These are phyloP conservation scores for Atta cephalotes DNA, from an alignment of 1,140 invertebrate species.

Conservation along the genomic window DNA sequence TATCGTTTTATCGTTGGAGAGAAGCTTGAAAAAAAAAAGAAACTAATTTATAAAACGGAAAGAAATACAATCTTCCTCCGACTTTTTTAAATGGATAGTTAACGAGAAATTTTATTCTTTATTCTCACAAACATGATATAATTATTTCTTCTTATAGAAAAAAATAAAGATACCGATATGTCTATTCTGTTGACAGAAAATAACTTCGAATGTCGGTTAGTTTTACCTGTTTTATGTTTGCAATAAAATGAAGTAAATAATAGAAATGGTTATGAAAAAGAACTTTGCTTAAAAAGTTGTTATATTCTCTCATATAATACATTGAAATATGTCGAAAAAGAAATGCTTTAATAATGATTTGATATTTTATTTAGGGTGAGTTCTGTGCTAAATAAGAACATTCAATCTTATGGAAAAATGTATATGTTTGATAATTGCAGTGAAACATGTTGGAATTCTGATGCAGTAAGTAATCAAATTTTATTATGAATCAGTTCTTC, in stretches of 20 bases:
- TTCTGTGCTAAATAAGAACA: conserved; percentile 88
- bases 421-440: conserved; percentile 88
- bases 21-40: too few relatives aligned
- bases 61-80: background rate
- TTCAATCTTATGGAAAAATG: conserved; percentile 88
- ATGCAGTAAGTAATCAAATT: conserved; percentile 85
- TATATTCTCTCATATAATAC: background rate
- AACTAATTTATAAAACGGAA: too few relatives aligned
- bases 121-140: background rate
- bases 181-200: conserved; percentile 65
- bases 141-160: background rate
- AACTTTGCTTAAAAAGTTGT: background rate
- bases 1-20: too few relatives aligned
- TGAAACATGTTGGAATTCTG: conserved; percentile 91
- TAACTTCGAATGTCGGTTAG: conserved; percentile 78
- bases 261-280: background rate
- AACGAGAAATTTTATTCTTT: too few relatives aligned
- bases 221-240: background rate
- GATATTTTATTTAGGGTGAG: conserved; percentile 86
- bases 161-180: conserved; percentile 63
- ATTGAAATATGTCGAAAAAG: conserved; percentile 4
- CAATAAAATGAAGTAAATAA: conserved; percentile 7
- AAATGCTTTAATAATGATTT: conserved; percentile 24
- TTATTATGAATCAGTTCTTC: background rate
- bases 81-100: too few relatives aligned